Evolutionary conservation across 2,113 vertebrate species (phyloP).

Genomic region (Sigmodon hispidus): DNA sequence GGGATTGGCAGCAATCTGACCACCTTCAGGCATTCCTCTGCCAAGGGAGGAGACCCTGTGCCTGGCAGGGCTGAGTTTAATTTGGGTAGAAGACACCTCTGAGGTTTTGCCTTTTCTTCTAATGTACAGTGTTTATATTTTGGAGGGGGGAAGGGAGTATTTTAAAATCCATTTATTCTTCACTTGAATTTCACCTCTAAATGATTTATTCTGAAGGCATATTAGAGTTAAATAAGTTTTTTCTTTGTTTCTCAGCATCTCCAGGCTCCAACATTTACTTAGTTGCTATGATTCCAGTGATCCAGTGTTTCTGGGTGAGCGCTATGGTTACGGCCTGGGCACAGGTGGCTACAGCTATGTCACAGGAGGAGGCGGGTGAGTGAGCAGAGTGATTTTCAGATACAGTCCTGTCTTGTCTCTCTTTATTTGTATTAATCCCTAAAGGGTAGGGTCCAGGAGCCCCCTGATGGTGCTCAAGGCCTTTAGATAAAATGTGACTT

Average conservation of each 20-base stretch:
- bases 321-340: slow-evolving; percentile 95
- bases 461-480: background rate
- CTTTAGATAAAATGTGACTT: background rate
- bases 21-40: background rate
- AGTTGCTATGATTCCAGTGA: slow-evolving; percentile 93
- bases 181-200: background rate
- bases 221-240: background rate
- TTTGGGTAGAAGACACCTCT: too few relatives aligned
- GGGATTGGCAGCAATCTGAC: background rate
- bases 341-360: slow-evolving; percentile 97
- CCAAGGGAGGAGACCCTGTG: accelerated
- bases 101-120: background rate
- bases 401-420: background rate
- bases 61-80: background rate
- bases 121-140: background rate
- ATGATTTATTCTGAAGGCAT: background rate
- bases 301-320: slow-evolving; percentile 93
- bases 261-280: slow-evolving; percentile 92
- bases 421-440: background rate
- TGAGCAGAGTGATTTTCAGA: background rate
- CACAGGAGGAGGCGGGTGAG: slow-evolving; percentile 96
- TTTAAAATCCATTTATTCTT: background rate
- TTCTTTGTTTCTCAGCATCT: slow-evolving; percentile 86
- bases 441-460: too few relatives aligned
- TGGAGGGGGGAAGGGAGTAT: background rate